Evolutionary conservation across 1,140 invertebrate genomes (phyloP).

Genomic region (Euwallacea fornicatus): DNA sequence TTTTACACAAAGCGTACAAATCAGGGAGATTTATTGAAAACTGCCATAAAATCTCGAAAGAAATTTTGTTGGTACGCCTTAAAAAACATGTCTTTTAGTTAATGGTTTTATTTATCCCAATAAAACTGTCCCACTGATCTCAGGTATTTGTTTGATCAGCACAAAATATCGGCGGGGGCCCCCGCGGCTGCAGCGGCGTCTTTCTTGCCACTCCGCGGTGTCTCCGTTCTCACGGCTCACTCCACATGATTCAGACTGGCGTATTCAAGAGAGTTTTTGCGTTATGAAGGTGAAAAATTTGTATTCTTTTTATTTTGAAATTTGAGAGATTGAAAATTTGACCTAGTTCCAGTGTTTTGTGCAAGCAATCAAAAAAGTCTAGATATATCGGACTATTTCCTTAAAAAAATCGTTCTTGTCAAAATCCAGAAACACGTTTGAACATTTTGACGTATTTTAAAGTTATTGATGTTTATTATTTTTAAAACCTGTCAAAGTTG

Average conservation of each 20-base stretch:
- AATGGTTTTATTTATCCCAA: constrained; percentile 38
- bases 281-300: too few relatives aligned
- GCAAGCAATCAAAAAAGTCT: too few relatives aligned
- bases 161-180: constrained; percentile 33
- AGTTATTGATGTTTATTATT: too few relatives aligned
- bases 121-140: constrained; percentile 38
- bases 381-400: too few relatives aligned
- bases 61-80: constrained; percentile 7
- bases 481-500: too few relatives aligned
- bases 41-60: not conserved
- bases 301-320: too few relatives aligned
- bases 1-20: too few relatives aligned
- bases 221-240: constrained; percentile 36
- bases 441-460: too few relatives aligned
- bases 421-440: too few relatives aligned
- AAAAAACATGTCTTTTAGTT: constrained; percentile 21
- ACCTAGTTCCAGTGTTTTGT: too few relatives aligned
- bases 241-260: constrained; percentile 34
- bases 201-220: constrained; percentile 30
- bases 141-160: constrained; percentile 38
- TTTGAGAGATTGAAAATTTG: too few relatives aligned
- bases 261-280: not conserved
- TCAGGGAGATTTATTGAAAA: not conserved
- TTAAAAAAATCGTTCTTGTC: too few relatives aligned
- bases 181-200: constrained; percentile 31